Base-by-base conservation (phyloP, 2,797 vertebrate genomes). In the Vipera latastei region DNA sequence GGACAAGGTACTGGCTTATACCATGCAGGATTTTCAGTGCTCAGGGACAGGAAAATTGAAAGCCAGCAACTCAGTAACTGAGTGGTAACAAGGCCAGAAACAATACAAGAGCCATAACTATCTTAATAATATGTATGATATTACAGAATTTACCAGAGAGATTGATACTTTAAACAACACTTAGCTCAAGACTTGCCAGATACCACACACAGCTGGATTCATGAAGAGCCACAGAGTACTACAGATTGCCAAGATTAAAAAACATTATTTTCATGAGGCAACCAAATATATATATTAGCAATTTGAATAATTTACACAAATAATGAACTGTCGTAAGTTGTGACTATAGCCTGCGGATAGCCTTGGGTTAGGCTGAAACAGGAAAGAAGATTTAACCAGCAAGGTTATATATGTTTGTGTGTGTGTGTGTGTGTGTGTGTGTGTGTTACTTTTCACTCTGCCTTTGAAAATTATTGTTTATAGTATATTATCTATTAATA, bases 151-250 rank as follows among this genome's bases (percentile, higher is more conserved):
- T 56, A 95, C 93, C 87, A 93, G 92, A 92, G 92, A 92, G 92
- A 92, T 55, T 83, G 92, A 90, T 48, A 22, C 91, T 95, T 78
- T 18, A 14, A 0, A 90, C 90, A 95, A 94, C 0, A 93, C 38
- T 94, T 93, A 93, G 93, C 93, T 69, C n/a, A 92, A 93, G 94
- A 73, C 65, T 90, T 95, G 95, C 91, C 91, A 95, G 93, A 90
- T 93, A 95, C 51, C 73, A 88, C 93, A 94, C 92, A 92, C 93
- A 95, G 94, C 91, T 95, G 95, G 59, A 92, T 83, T 83, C 89
- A 69, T 93, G 63, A 0, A 93, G 83, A 83, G 48, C 32, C 25
- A 92, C 89, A 93, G 93, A 83, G 53, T 44, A 56, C 86, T 94
- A 65, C 44, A 86, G 56, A 91, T 89, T 92, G 89, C 26, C 28